Conservation (phyloP, 92 coral and sea anemone genomes). For the Bergia puertoricense region DNA sequence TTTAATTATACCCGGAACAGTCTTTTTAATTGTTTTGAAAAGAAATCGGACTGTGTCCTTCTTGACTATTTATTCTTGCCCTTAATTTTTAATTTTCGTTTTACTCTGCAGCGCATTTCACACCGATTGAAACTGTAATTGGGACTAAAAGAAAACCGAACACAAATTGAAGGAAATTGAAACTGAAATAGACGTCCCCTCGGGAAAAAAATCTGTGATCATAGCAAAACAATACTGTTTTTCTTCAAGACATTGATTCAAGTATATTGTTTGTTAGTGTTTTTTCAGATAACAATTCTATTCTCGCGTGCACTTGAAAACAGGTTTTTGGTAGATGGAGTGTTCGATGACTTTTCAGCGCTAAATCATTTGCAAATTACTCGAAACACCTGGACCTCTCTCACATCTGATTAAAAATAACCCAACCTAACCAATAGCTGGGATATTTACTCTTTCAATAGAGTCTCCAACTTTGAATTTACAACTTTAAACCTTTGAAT, state of each 20-base stretch:
- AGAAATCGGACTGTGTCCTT: constrained; percentile 13
- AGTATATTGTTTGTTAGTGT: constrained; percentile 39
- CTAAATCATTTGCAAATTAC: constrained; percentile 70
- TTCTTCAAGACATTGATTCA: constrained; percentile 26
- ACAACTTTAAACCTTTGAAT: neutral
- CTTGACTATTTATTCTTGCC: neutral
- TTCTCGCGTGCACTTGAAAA: constrained; percentile 47
- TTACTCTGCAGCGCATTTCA: constrained; percentile 25
- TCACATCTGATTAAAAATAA: constrained; percentile 56
- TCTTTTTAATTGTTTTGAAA: constrained; percentile 16
- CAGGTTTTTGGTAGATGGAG: constrained; percentile 42
- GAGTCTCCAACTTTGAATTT: constrained; percentile 29
- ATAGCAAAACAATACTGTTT: constrained; percentile 39
- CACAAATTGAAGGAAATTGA: constrained; percentile 34
- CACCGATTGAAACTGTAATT: constrained; percentile 42
- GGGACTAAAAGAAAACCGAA: constrained; percentile 18
- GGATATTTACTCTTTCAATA: constrained; percentile 46
- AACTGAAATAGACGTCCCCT: constrained; percentile 4
- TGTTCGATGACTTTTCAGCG: constrained; percentile 49
- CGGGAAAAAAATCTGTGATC: constrained; percentile 26
- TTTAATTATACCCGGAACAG: constrained; percentile 11
- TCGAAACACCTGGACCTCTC: constrained; percentile 53
- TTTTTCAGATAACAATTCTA: constrained; percentile 32
- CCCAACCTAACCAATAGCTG: constrained; percentile 42
- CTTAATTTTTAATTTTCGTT: constrained; percentile 40